Evolutionary conservation across 2,888 invertebrate genomes (phyloP), one percentile per base, ranked within the genome.

Genomic region (Halictus ligatus): DNA sequence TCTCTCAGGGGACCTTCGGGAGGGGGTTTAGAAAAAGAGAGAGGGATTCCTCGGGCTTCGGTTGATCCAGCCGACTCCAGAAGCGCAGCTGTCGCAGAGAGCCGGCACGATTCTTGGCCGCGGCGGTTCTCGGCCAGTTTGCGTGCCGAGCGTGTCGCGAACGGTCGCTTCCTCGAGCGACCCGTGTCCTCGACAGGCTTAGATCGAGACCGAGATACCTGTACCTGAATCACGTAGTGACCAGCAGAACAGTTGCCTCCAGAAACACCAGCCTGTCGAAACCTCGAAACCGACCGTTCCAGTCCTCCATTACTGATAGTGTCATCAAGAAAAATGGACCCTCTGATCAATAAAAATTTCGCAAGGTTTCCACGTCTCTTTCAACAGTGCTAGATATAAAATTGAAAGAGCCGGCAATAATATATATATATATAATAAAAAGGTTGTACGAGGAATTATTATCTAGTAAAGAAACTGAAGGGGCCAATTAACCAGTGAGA

Each of bases 71-170:
- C 72, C 77, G 71, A n/a, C 76, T 81, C 80, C 78, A 89, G 89
- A 87, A 90, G 89, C 86, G 77, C 86, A 90, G 89, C 83, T 85
- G 88, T 88, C 85, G 80, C 86, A 83, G 86, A 82, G 81, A 84
- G 81, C 86, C 75, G 75, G 35, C 87, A 85, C 88, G 85, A 82
- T 78, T 84, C 83, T 84, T 88, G 81, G 50, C 73, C 71, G 72
- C 54, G 83, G 85, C 82, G 86, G 76, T 87, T 73, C 78, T 83
- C 86, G 73, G 82, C 85, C 93, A 94, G 94, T 93, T 92, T 90
- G 91, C 91, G 91, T 89, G 91, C 90, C 89, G 92, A 92, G 90
- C 92, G 93, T 94, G 92, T 89, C 92, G 90, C 91, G 93, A 89
- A 88, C 92, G 92, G 92, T 93, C 91, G 92, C 78, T 76, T 88